Base-by-base conservation (phyloP, 1,140 invertebrate species). In the Drosophila mojavensis region DNA sequence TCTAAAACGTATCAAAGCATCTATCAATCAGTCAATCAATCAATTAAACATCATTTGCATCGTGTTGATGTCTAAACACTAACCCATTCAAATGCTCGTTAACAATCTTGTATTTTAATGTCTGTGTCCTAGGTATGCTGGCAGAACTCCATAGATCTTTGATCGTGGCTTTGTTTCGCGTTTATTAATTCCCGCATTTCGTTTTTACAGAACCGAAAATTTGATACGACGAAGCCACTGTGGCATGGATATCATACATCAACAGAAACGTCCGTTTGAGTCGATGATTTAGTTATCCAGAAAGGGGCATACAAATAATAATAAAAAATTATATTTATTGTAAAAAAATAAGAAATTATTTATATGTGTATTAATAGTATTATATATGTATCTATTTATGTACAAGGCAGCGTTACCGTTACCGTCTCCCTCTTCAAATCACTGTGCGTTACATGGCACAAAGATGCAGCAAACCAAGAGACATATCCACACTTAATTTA, bases 201-300 rank as follows among this genome's bases (percentile, higher is more conserved):
- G 54, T 65, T 62, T 41, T 89, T 89, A 28, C 85, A 89, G 84
- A 89, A 89, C 84, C 68, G 75, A 91, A 81, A 91, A 89, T 84
- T 83, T 91, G 67, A 91, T 91, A 85, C 84, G 89, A 66, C 88
- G 89, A 85, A 91, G 84, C 83, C 77, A 86, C 78, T 86, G 84
- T 91, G 89, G 84, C 76, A 81, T 70, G 89, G 89, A 91, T 91
- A 81, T 86, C 62, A 89, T 77, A 83, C 89, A 83, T 70, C 89
- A 91, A 91, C 84, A 89, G 89, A 91, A 91, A 91, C 89, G 75
- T 86, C 89, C 79, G 89, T 91, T 91, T 91, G 89, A 91, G 50
- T 91, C 89, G 65, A 90, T 91, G 79, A 91, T 91, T 64, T 91
- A 89, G 60, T 64, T 53, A 15, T 28, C 7, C 28, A 15, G 28